Conservation (phyloP, 2,888 invertebrate species). For the Morpho helenor region DNA sequence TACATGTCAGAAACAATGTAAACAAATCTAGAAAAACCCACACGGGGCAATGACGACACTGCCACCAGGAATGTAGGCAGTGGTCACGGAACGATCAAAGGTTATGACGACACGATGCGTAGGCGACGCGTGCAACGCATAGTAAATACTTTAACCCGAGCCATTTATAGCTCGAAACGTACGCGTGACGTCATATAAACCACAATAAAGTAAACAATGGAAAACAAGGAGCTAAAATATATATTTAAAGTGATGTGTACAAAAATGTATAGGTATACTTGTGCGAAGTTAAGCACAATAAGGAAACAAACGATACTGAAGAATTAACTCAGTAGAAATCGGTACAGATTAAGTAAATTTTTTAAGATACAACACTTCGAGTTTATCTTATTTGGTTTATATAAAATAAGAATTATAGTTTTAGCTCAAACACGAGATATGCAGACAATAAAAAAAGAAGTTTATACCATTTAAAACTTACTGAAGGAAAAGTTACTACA, state of each 20-base stretch:
- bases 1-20: conserved; percentile 26
- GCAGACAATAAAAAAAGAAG: no score
- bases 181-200: conserved; percentile 55
- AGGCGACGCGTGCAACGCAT: conserved; percentile 58
- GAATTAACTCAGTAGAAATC: no score
- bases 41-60: conserved; percentile 37
- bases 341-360: no score
- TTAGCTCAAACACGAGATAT: no score
- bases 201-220: conserved; percentile 37
- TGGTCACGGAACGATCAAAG: conserved; percentile 26
- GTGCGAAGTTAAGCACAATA: no score
- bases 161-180: conserved; percentile 41
- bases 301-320: no score
- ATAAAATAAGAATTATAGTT: no score
- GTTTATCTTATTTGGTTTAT: no score
- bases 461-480: no score
- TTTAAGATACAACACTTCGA: no score
- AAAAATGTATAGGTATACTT: neutral
- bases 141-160: conserved; percentile 45
- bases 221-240: conserved; percentile 34
- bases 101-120: conserved; percentile 37
- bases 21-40: conserved; percentile 46
- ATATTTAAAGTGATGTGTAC: neutral
- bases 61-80: conserved; percentile 13
- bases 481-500: no score